Evolutionary conservation across 1,140 invertebrate genomes (phyloP).

Genomic region (Penaeus chinensis): DNA sequence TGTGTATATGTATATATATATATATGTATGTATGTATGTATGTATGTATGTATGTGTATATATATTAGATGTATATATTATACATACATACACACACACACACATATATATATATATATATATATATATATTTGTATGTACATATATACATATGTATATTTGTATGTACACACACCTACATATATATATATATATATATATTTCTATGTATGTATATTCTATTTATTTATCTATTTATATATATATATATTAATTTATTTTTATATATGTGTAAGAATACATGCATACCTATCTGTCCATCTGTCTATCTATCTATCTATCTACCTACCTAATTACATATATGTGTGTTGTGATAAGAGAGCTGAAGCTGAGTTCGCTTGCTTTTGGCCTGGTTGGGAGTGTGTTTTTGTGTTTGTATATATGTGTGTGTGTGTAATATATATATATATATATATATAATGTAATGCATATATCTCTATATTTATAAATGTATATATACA

Average conservation of each 20-base stretch:
- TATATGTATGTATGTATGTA: no score
- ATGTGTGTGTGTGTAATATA: background rate
- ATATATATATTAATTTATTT: background rate
- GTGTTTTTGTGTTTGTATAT: background rate
- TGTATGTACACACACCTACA: background rate
- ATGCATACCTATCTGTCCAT: background rate
- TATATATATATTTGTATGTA: background rate
- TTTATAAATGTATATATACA: constrained; percentile 1
- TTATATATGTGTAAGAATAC: background rate
- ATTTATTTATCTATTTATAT: background rate
- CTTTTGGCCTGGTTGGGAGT: no score
- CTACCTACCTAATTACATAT: no score
- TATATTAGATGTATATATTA: no score
- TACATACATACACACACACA: no score
- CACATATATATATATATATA: no score
- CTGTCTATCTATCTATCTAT: background rate
- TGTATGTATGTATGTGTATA: no score
- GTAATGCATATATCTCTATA: background rate
- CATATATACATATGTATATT: background rate
- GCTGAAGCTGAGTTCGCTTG: no score
- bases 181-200: constrained; percentile 13
- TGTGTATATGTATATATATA: no score
- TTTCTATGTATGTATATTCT: background rate
- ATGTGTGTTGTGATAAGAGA: no score
- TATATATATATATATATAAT: background rate